Evolutionary conservation across 2,797 vertebrate species (phyloP), one percentile per base, ranked within the genome.

Genomic region (Masticophis lateralis): DNA sequence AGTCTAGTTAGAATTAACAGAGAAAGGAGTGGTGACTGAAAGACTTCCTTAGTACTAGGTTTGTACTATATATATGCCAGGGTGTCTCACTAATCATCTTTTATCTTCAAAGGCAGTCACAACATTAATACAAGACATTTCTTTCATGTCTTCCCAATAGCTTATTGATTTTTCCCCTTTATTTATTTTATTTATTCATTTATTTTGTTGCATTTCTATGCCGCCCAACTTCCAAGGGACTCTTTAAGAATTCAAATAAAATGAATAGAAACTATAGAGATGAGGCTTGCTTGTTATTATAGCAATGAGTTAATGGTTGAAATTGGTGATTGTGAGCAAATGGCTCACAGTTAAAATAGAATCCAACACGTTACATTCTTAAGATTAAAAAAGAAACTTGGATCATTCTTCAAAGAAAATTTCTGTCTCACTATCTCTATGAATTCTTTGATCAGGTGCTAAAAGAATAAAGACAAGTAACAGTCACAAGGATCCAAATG

Each of bases 311-410:
- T 69, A 87, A 87, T 90, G 60, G 88, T 5, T 87, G 87, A 43
- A 89, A 63, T 56, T n/a, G 22, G 53, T 87, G 56, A 18, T 90
- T n/a, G 86, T 37, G 51, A 55, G 74, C 63, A 27, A 86, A 37
- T 22, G 27, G 51, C 59, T 87, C 90, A 89, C 69, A 93, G 89
- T 93, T 93, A 93, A 90, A 93, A 57, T 59, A 57, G 79, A 20
- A 90, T 61, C 27, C 51, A 66, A 90, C 32, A 16, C 51, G 22
- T 60, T 87, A 20, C 3, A 43, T 57, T 6, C 18, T 55, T n/a
- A 93, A 51, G 79, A 43, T 47, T 53, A 8, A 25, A 69, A 90
- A 86, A 91, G 28, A 87, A 87, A 25, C 79, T n/a, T 28, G 2
- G 90, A 55, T 7, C 53, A 27, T 90, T 69, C 89, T 93, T 93